A percentile compares a stretch with the other conserved stretches of the same genome.
Evolutionary conservation across 2,797 vertebrate species (phyloP).

Genomic region (Acrossocheilus fasciatus): DNA sequence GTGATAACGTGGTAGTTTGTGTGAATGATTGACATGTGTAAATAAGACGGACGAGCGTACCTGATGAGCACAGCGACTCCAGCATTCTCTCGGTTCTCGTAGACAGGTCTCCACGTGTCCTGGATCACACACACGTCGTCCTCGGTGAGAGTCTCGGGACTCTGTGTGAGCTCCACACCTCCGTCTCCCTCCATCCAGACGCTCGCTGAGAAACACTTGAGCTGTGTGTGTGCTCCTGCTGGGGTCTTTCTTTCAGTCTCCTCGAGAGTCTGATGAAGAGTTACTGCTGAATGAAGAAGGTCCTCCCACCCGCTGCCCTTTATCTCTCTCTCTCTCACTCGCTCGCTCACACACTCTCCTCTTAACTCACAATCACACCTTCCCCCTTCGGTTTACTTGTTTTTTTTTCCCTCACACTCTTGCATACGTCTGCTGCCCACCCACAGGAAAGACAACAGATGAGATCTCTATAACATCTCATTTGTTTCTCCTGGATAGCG

Average conservation of each 20-base stretch:
- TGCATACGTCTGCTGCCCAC: constrained; percentile 3
- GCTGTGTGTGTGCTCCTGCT: not conserved
- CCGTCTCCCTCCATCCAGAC: constrained; percentile 86
- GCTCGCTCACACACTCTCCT: not conserved
- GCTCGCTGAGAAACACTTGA: constrained; percentile 48
- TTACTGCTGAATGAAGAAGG: constrained; percentile 43
- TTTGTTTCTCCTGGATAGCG: not conserved
- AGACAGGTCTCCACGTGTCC: constrained; percentile 92
- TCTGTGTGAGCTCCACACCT: constrained; percentile 87
- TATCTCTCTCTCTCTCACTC: constrained; percentile 4
- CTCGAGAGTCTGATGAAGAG: constrained; percentile 5
- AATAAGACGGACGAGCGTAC: constrained; percentile 70
- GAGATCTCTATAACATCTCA: not conserved
- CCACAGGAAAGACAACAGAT: not conserved
- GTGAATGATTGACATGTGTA: not conserved
- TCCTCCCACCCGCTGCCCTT: constrained; percentile 30
- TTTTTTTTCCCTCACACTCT: not conserved
- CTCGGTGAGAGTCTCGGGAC: constrained; percentile 86
- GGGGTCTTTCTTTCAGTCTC: not conserved
- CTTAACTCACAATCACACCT: constrained; percentile 20
- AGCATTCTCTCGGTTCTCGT: constrained; percentile 87
- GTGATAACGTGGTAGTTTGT: not conserved
- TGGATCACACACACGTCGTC: constrained; percentile 87
- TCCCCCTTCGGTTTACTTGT: not conserved
- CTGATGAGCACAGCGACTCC: constrained; percentile 93